Base-by-base conservation (phyloP, 2,797 vertebrate species). In the Botia almorhae region DNA sequence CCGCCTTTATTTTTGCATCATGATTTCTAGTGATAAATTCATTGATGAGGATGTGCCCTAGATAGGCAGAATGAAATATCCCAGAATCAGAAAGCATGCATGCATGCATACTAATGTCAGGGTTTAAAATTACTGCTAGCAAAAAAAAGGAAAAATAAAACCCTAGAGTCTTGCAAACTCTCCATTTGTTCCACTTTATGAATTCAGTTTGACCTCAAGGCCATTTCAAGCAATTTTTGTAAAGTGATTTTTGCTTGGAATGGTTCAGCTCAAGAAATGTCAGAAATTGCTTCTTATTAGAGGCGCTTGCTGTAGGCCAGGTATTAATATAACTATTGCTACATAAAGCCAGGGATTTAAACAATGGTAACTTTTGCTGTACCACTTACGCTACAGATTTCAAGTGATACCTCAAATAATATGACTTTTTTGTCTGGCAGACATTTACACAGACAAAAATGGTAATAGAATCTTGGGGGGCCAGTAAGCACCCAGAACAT, bases 151-250 rank as follows among this genome's bases (percentile, higher is more conserved):
- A 33, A 33, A 26, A 26, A 26, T 26, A 26, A 26, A 76, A 36
- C 11, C 7, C 46, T 17, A 12, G 23, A 63, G 48, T 11, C 48
- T 76, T 11, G 13, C 48, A 67, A 69, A 56, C 17, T 60, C 17
- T 60, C 1, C 0, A 4, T 60, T 78, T 69, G 55, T 61, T 78
- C 55, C 39, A 46, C 65, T 69, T 69, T 23, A 69, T 12, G 16
- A 39, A 69, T 48, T 26, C 23, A 10, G 51, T 29, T 29, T 43
- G n/a, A n/a, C 29, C 29, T 64, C 29, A 17, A 64, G 61, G 16
- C 6, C 14, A 64, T 36, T 64, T 5, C 2, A 61, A 61, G 21
- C 58, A 33, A 36, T 64, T 33, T 63, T 26, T 63, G 13, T 16
- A 33, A 51, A 51, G 26, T 7, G 29, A 33, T 7, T 64, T 64